Evolutionary conservation across 2,113 vertebrate genomes (phyloP).

Genomic region (Nipponia nippon): DNA sequence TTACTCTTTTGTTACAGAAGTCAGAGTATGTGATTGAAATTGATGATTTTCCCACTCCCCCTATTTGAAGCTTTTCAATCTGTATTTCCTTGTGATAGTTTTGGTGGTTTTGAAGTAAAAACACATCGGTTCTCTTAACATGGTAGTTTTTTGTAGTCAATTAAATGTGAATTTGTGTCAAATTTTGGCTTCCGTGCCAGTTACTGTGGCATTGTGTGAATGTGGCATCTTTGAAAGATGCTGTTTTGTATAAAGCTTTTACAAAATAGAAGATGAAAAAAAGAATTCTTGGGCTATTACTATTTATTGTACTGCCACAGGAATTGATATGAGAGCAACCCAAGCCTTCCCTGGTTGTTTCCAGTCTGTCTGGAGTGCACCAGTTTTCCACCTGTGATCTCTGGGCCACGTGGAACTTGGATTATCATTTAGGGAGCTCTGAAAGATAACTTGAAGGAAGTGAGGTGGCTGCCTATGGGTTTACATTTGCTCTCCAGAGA

Average conservation of each 20-base stretch:
- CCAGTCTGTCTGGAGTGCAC: not conserved
- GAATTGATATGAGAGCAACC: not conserved
- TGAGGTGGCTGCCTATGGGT: not conserved
- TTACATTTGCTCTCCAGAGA: not conserved
- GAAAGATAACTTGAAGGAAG: not conserved
- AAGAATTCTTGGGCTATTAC: not conserved
- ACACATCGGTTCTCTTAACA: not conserved
- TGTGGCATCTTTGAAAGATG: not conserved
- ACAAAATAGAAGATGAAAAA: not conserved
- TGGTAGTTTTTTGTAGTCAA: not conserved
- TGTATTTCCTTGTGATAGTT: not conserved
- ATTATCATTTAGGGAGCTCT: not conserved
- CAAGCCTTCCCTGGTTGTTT: not conserved
- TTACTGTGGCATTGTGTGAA: not conserved
- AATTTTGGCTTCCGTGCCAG: not conserved
- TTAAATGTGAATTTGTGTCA: not conserved
- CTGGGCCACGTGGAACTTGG: accelerated
- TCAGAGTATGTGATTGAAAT: not conserved
- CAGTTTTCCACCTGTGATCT: not conserved
- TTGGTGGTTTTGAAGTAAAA: not conserved
- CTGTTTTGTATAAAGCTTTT: not conserved
- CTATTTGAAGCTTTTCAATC: not conserved
- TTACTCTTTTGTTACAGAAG: not conserved
- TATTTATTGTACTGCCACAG: not conserved
- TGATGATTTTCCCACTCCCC: not conserved